Evolutionary conservation across 2,888 invertebrate genomes (phyloP).

Genomic region (Brenthis ino): DNA sequence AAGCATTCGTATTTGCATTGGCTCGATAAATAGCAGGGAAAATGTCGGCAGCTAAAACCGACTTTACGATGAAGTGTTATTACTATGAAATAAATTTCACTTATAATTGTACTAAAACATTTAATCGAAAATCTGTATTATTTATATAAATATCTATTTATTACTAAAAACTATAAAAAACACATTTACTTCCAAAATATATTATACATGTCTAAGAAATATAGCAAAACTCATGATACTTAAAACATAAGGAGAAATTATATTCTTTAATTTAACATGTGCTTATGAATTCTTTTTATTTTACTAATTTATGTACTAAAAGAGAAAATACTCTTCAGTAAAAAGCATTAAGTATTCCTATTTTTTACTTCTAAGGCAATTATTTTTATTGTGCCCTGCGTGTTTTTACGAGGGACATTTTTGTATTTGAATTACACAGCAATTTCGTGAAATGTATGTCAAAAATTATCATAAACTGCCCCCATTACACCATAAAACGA

Average conservation of each 20-base stretch:
- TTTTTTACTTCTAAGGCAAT: slow-evolving; percentile 9
- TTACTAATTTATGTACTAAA: not conserved
- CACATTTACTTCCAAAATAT: too few species aligned
- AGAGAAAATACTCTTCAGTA: not conserved
- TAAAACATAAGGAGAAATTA: too few species aligned
- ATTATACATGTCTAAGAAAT: too few species aligned
- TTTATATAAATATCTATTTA: too few species aligned
- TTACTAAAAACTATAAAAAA: too few species aligned
- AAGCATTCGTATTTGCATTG: slow-evolving; percentile 68
- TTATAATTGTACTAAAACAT: too few species aligned
- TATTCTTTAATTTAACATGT: too few species aligned
- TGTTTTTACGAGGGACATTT: slow-evolving; percentile 15
- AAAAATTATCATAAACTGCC: slow-evolving; percentile 67
- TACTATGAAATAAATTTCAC: not conserved
- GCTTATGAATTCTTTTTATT: too few species aligned
- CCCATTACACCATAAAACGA: slow-evolving; percentile 72
- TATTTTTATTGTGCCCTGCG: slow-evolving; percentile 10
- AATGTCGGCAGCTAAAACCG: slow-evolving; percentile 65
- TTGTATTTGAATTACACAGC: slow-evolving; percentile 26
- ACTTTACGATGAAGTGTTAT: slow-evolving; percentile 12
- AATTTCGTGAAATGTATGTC: slow-evolving; percentile 47
- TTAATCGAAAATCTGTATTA: too few species aligned
- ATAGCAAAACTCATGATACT: too few species aligned
- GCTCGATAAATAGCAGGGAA: slow-evolving; percentile 69
- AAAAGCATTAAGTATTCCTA: not conserved